phyloP scores from a whole-genome alignment of 2,113 vertebrate species.

The Riparia riparia region DNA sequence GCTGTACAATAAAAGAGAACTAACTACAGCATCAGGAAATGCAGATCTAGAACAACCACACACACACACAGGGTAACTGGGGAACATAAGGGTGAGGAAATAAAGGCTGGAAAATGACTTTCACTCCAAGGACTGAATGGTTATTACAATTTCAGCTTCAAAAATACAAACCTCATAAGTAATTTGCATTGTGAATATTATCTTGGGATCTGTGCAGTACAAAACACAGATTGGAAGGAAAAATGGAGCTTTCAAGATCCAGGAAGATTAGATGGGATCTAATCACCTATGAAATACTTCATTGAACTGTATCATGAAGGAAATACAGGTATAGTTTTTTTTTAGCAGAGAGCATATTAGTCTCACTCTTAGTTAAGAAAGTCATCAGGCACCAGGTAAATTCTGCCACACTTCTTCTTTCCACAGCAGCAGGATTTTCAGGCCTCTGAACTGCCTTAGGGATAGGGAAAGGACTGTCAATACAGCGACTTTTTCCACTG shows the following conservation, averaged over 20 bases:
- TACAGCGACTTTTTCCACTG: neutral
- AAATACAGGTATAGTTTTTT: neutral
- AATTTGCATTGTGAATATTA: slow-evolving; percentile 52
- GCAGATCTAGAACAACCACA: neutral
- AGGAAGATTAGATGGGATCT: slow-evolving; percentile 28
- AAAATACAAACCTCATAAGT: neutral
- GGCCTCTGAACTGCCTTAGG: neutral
- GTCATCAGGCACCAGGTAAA: neutral
- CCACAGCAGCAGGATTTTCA: neutral
- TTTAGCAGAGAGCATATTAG: neutral
- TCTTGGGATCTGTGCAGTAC: neutral
- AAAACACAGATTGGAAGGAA: slow-evolving; percentile 34
- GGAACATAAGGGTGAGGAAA: neutral
- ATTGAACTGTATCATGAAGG: neutral
- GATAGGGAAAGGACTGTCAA: neutral
- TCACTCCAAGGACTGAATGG: slow-evolving; percentile 31
- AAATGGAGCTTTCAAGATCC: slow-evolving; percentile 11
- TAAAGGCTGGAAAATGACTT: neutral
- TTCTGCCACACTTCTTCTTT: neutral
- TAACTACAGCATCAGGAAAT: neutral
- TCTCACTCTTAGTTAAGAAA: slow-evolving; percentile 14
- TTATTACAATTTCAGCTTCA: slow-evolving; percentile 13
- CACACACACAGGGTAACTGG: neutral
- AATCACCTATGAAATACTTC: slow-evolving; percentile 12
- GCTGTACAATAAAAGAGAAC: neutral